Base-by-base conservation (phyloP, 2,888 invertebrate species). In the Melangyna quadrimaculata region DNA sequence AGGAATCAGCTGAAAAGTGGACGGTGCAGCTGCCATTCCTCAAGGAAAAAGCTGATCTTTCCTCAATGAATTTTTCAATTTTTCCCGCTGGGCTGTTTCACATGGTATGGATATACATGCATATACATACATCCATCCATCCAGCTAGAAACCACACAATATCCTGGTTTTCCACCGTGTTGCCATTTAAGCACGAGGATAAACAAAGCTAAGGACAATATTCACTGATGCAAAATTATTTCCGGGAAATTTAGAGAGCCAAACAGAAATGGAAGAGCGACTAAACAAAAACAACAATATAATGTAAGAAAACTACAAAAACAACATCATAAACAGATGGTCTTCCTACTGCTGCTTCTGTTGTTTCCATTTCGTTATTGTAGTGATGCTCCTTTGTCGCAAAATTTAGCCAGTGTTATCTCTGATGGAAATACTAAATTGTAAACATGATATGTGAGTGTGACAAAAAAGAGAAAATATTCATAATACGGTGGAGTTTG, bases 151-250 rank as follows among this genome's bases (percentile, higher is more conserved):
- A 78, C 78, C 82, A 70, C 78, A 78, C 72, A 82, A 78, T 73
- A 78, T 78, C 72, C 78, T 82, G 69, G 78, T 73, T 69, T 43
- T 43, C 78, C 73, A 69, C 82, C 55, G 78, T 69, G 61, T 69
- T 43, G 53, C 61, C 53, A 78, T 82, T 78, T 73, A 73, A 78
- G 69, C 55, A 67, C 45, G 43, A 78, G 51, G 53, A 78, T 63
- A 73, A 67, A 82, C 82, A 78, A 78, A 73, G 73, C 78, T 78
- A 69, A 69, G 35, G 45, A 73, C 82, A 81, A 65, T 81, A 55
- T 73, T 67, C 75, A 75, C 61, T 82, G 78, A 73, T 77, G 77
- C 51, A 77, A 82, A 82, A 82, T 82, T 82, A 73, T 78, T 78
- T 82, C 78, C 78, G 78, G 72, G 29, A 78, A 81, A 67, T 73